phyloP scores from a whole-genome alignment of 2,113 vertebrate species.

The Ellobius talpinus region DNA sequence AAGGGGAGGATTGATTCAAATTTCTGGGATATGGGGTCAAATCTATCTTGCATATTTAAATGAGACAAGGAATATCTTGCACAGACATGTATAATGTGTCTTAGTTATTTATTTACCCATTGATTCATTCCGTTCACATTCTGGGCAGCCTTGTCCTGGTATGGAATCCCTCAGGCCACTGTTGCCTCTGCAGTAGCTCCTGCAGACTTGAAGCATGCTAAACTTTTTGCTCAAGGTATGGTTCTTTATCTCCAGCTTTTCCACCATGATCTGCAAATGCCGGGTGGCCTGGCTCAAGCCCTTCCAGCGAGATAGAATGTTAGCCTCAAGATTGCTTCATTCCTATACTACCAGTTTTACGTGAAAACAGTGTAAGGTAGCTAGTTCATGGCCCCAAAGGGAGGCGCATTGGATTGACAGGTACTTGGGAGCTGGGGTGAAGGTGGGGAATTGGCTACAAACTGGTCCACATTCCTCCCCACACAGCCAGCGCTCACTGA shows the following conservation, averaged over 20 bases:
- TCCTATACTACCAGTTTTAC: not conserved
- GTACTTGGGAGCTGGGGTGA: not conserved
- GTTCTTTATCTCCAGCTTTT: not conserved
- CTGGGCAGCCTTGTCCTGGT: not conserved
- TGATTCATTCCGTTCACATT: not conserved
- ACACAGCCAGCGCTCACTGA: not conserved
- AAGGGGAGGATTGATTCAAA: not conserved
- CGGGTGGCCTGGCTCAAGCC: not conserved
- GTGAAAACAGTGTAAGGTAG: not conserved
- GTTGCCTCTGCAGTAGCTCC: not conserved
- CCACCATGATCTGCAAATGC: not conserved
- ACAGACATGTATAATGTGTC: not conserved
- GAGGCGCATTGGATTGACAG: not conserved
- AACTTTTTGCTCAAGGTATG: not conserved
- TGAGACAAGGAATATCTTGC: not conserved
- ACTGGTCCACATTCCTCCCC: too few relatives aligned
- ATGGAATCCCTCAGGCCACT: not conserved
- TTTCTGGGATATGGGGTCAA: not conserved
- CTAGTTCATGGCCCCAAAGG: not conserved
- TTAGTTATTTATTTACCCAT: not conserved
- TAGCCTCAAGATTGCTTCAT: not conserved
- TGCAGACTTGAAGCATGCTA: not conserved
- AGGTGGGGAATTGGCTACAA: not conserved
- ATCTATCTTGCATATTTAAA: not conserved
- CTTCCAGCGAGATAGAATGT: not conserved